Evolutionary conservation across 2,888 invertebrate species (phyloP).

Genomic region (Drosophila kanekoi): DNA sequence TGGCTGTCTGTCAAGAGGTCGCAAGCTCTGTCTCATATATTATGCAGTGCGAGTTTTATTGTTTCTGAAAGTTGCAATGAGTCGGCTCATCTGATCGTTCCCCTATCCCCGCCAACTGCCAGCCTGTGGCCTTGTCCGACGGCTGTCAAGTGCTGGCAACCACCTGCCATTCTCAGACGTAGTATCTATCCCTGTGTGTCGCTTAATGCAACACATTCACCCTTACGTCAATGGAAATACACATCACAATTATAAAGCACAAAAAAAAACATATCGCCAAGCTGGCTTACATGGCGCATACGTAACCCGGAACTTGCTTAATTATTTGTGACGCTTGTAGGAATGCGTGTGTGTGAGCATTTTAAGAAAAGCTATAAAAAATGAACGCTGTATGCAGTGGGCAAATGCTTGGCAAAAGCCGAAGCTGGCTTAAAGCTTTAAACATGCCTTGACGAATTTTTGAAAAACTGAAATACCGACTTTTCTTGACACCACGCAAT

Average conservation of each 20-base stretch:
- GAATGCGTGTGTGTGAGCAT: background rate
- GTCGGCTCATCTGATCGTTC: conserved; percentile 37
- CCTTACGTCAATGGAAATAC: conserved; percentile 31
- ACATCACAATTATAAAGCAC: conserved; percentile 49
- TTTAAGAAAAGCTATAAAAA: background rate
- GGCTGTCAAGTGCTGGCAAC: conserved; percentile 48
- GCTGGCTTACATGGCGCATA: conserved; percentile 14
- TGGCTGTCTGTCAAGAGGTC: conserved; percentile 51
- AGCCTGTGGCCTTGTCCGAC: conserved; percentile 31
- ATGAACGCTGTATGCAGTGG: background rate
- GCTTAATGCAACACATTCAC: conserved; percentile 23
- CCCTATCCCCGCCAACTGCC: conserved; percentile 1
- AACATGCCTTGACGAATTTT: background rate
- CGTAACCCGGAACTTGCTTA: conserved; percentile 22
- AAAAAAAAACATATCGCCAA: background rate
- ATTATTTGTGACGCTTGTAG: conserved; percentile 26
- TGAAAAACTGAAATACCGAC: background rate
- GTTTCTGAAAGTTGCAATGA: conserved; percentile 68
- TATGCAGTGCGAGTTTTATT: conserved; percentile 71
- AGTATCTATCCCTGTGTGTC: conserved; percentile 10
- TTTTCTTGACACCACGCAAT: background rate
- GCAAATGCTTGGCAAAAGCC: background rate
- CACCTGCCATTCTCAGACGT: conserved; percentile 28
- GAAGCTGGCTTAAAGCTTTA: background rate
- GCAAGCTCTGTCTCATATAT: conserved; percentile 57